Base-by-base conservation (phyloP, 2,888 invertebrate genomes). In the Cantharis lateralis region DNA sequence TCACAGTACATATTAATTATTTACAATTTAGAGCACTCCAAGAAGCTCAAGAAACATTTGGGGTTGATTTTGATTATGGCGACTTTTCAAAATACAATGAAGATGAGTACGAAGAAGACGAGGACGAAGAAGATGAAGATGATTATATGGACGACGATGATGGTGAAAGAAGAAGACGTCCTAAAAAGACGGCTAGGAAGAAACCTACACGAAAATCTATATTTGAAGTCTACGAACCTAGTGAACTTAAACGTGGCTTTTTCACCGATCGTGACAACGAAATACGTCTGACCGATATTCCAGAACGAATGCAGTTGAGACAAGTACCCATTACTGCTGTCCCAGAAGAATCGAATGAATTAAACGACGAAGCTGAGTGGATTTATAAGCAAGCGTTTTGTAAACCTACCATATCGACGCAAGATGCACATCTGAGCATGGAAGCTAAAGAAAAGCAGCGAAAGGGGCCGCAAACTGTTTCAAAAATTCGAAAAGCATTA, bases 41-140 rank as follows among this genome's bases (percentile, higher is more conserved):
- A 92, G 97, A 99, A 88, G 99, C 99, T 72, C 98, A 98, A 88
- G 99, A 99, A 86, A 98, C 99, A 81, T 99, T 99, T 87, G 99
- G 99, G 26, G 98, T 98, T n/a, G 99, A 99, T 87, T 98, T 99
- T 88, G 98, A 97, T 85, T 97, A 95, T 85, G 96, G 96, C 77
- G 96, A 97, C 82, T 95, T 97, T 88, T 93, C 94, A 72, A 95
- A 95, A 85, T 95, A 95, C 85, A 96, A 94, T 7, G 95, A 96
- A 72, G 96, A 96, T 80, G 95, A 95, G 79, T 95, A 96, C 83
- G 94, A 94, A 73, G 95, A 95, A 70, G 95, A 95, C 28, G 95
- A 95, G 2, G 95, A 95, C 10, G 95, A 95, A 74, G 91, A 94
- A 66, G 95, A 95, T 81, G 94, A 95, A 79, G 95, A 96, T 82